These are phyloP conservation scores for Phalanger gymnotis DNA, from an alignment of 2,797 vertebrate genomes.

Conservation along the genomic window DNA sequence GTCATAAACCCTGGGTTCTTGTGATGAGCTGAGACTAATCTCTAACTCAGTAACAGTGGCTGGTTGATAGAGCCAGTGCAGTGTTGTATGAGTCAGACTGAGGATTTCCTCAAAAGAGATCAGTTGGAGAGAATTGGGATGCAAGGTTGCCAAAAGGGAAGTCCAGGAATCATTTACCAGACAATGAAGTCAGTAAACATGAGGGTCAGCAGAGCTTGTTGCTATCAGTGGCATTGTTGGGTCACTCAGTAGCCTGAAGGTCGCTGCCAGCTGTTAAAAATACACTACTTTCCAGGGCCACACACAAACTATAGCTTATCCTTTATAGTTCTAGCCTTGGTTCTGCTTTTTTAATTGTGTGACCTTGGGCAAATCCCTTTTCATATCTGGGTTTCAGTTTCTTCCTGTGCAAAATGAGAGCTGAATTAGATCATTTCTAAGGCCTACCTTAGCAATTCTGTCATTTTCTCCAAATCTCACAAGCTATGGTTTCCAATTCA, in stretches of 20 bases:
- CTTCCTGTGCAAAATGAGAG: not conserved
- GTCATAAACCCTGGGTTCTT: not conserved
- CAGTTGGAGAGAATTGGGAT: not conserved
- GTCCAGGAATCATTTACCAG: not conserved
- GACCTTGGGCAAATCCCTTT: not conserved
- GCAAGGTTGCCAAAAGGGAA: not conserved
- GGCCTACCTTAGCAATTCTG: not conserved
- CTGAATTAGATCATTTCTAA: not conserved
- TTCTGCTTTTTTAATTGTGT: not conserved
- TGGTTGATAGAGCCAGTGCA: not conserved
- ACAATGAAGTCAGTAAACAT: not conserved
- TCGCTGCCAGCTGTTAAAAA: not conserved
- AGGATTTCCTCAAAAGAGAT: not conserved
- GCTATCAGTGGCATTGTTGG: not conserved
- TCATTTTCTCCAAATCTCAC: not conserved
- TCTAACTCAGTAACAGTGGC: not conserved
- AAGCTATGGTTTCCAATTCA: not conserved
- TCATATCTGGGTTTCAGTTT: not conserved
- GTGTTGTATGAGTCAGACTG: not conserved
- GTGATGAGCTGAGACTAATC: not conserved
- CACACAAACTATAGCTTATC: too few species aligned
- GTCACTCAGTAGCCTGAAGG: not conserved
- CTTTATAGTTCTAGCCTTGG: not conserved
- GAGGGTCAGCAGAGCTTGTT: not conserved
- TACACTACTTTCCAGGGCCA: not conserved